A percentile compares a stretch with the other conserved stretches of the same genome.
Evolutionary conservation across 2,888 invertebrate species (phyloP).

Genomic region (Zootermopsis nevadensis): DNA sequence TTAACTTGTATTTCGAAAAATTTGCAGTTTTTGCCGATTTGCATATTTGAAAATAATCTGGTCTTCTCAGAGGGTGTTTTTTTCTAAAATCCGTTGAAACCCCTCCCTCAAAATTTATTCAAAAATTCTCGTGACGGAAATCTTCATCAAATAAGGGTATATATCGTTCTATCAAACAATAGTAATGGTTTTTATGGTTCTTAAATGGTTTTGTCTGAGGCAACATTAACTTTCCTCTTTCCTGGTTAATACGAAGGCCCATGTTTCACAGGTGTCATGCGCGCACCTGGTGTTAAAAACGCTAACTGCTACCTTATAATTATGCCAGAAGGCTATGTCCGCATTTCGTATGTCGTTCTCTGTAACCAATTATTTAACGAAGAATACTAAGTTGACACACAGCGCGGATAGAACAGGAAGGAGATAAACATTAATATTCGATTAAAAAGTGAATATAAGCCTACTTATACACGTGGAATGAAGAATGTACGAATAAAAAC

Average conservation of each 20-base stretch:
- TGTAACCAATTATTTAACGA: constrained; percentile 19
- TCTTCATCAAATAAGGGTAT: no score
- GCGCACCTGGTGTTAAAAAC: constrained; percentile 35
- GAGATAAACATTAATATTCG: not conserved
- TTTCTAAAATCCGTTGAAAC: no score
- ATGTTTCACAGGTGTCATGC: constrained; percentile 35
- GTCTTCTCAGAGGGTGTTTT: no score
- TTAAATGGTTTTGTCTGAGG: not conserved
- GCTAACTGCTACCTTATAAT: constrained; percentile 29
- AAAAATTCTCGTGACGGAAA: no score
- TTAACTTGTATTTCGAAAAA: no score
- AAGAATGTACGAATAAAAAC: not conserved
- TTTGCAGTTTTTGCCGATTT: no score
- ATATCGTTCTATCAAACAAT: no score
- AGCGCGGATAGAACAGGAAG: not conserved
- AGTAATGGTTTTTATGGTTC: no score
- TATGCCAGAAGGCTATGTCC: constrained; percentile 13
- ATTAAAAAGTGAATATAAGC: not conserved
- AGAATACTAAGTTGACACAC: constrained; percentile 22
- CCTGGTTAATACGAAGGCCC: not conserved
- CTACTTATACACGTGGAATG: no score
- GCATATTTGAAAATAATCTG: no score
- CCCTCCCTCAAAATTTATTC: no score
- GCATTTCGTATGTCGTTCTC: constrained; percentile 12
- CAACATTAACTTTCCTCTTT: not conserved